Evolutionary conservation across 2,113 vertebrate genomes (phyloP), one percentile per base, ranked within the genome.

Genomic region (Myrmecophaga tridactyla): DNA sequence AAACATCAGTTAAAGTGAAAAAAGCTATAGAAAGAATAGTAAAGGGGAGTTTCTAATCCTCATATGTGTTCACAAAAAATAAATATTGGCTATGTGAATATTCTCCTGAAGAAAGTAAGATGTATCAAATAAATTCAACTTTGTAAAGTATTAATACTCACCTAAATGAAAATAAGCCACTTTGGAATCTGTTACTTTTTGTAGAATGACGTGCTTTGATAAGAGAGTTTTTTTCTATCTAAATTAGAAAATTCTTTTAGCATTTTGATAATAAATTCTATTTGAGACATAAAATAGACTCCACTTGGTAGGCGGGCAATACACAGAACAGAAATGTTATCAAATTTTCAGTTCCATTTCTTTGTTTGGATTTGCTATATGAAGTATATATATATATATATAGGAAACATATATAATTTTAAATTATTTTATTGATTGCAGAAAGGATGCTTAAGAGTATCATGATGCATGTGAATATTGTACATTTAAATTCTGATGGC

Each of bases 131-230:
- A 87, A 92, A 78, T 83, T 5, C 7, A 48, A 80, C 2, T 31
- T 87, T 27, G 58, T 41, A 36, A 89, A 86, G 56, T 27, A 65
- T 92, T 76, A 29, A n/a, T n/a, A n/a, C 34, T 2, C 48, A 92
- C 72, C 43, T 65, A 88, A 80, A 85, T 77, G 72, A 90, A 78
- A 85, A 12, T 29, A 85, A 81, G 31, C 4, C 7, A 60, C 46
- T 87, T 76, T 56, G 78, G 1, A 95, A 51, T 94, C 31, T 94
- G 15, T 67, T 69, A 20, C 58, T 87, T 90, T 92, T 46, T 81
- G 36, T 34, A 62, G 39, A 80, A 21, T 92, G 43, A 56, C 31
- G 10, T 39, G 3, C 27, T 90, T 4, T 58, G 10, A 80, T 60
- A 53, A 6, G 18, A 80, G 8, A 62, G 23, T 11, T 46, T 11